Base-by-base conservation (phyloP, 1,140 invertebrate species). In the Orussus abietinus region DNA sequence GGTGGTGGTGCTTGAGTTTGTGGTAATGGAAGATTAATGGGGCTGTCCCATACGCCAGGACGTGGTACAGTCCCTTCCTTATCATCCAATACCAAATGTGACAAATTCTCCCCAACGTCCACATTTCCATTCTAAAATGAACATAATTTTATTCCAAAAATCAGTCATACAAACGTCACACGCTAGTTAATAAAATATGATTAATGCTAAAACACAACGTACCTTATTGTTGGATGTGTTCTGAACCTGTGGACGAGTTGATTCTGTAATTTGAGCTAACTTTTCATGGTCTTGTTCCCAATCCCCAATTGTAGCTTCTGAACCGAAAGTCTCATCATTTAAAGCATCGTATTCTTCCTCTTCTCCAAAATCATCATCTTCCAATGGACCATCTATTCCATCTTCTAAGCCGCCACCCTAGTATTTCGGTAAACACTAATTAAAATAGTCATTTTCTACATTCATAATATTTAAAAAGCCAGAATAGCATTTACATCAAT, bases 311-410 rank as follows among this genome's bases (percentile, higher is more conserved):
- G 78, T 63, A 61, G 79, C 78, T 47, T 84, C 82, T 32, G 80
- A 79, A 25, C 89, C 89, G 74, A 93, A 92, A 1, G 90, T 93
- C 69, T 92, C 88, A 75, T 92, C 87, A 62, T 93, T 93, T 40
- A 92, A 77, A 1, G 88, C 84, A 77, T 92, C 89, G 71, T 91
- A 92, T 54, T 90, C 87, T 46, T 88, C 86, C 55, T 90, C 88
- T 25, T 87, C 85, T 42, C 80, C 81, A 38, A 77, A 72, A 25
- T 80, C 79, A 32, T 83, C 81, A 36, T 76, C 77, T 45, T 79
- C 80, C 19, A 68, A 48, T 15, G 59, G 55, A 47, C 63, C 61
- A 33, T 72, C 64, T 41, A 70, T 48, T 34, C 57, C 68, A 57
- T 68, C 66, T 10, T 72, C 61, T 48, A 61, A 46, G 37, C 45